Conservation (phyloP, 2,888 invertebrate genomes). For the Lamproptera curius region DNA sequence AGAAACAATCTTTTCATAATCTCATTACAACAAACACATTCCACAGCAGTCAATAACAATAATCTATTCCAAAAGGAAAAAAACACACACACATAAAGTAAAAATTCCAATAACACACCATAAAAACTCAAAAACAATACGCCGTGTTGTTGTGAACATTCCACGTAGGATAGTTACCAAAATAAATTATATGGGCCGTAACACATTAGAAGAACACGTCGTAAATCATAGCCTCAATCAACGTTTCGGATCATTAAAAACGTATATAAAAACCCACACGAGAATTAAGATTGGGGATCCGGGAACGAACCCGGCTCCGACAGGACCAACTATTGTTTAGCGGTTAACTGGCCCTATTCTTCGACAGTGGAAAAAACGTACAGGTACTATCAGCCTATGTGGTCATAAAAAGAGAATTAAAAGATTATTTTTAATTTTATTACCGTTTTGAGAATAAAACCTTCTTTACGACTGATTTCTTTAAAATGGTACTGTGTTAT, state of each 20-base stretch:
- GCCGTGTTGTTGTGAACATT: conserved; percentile 3
- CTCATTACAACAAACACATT: no score
- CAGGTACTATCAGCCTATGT: conserved; percentile 59
- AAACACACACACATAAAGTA: no score
- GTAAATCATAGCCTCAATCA: conserved; percentile 60
- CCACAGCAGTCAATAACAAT: no score
- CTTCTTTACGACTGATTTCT: no score
- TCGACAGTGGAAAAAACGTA: conserved; percentile 70
- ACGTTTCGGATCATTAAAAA: conserved; percentile 39
- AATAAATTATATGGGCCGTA: conserved; percentile 8
- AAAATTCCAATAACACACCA: no score
- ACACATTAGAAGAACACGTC: conserved; percentile 32
- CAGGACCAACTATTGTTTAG: conserved; percentile 67
- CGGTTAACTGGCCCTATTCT: conserved; percentile 58
- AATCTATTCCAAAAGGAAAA: no score
- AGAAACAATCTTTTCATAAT: no score
- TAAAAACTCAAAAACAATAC: no score
- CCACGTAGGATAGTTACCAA: background rate
- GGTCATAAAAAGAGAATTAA: no score
- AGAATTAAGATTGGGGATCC: conserved; percentile 61
- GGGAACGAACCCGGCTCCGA: conserved; percentile 44
- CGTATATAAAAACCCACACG: conserved; percentile 43
- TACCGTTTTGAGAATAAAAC: no score
- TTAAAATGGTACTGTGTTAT: no score
- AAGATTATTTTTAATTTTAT: no score